Evolutionary conservation across 2,888 invertebrate species (phyloP).

Genomic region (Hecatera dysodea): DNA sequence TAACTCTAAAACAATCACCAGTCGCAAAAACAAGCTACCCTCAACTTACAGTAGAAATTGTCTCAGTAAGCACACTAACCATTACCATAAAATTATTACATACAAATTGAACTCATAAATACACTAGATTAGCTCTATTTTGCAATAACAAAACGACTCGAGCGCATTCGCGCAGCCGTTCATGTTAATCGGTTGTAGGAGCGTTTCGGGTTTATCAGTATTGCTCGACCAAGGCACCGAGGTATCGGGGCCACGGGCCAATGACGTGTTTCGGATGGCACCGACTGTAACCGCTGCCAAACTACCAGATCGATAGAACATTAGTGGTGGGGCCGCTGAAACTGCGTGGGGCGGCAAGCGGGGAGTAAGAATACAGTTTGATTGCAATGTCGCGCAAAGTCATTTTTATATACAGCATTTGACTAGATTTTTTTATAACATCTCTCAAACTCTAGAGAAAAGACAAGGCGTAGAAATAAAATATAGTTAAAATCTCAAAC

Average conservation of each 20-base stretch:
- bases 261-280: conserved; percentile 82
- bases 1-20: conserved; percentile 6
- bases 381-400: neutral
- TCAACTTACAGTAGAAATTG: neutral
- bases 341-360: conserved; percentile 47
- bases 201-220: conserved; percentile 60
- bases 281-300: conserved; percentile 85
- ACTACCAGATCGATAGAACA: conserved; percentile 84
- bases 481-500: no score
- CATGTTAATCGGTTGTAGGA: conserved; percentile 54
- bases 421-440: no score
- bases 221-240: conserved; percentile 52
- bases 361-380: conserved; percentile 5
- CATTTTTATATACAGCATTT: neutral
- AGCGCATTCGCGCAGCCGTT: conserved; percentile 30
- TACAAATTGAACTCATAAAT: conserved; percentile 38
- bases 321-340: conserved; percentile 75
- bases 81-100: conserved; percentile 15
- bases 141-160: conserved; percentile 33
- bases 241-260: conserved; percentile 68
- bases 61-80: neutral
- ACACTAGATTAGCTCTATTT: conserved; percentile 37
- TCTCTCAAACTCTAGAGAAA: no score
- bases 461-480: no score
- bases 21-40: neutral